These are phyloP conservation scores for Pristionchus arcanus DNA, from an alignment of 2,888 invertebrate genomes.

Conservation along the genomic window DNA sequence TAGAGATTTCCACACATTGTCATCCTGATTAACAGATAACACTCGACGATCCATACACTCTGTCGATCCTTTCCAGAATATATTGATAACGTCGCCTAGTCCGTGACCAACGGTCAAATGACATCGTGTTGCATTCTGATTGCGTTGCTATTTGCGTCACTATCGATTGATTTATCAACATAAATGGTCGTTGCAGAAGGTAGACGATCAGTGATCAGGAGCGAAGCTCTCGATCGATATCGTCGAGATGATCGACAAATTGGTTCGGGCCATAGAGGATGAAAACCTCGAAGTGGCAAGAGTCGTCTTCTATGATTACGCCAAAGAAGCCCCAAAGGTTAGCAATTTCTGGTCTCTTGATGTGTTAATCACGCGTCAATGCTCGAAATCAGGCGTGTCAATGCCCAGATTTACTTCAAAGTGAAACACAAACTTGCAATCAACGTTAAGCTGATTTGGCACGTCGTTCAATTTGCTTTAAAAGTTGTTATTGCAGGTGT, in stretches of 20 bases:
- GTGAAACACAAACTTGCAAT: not conserved
- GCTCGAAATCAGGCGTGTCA: too few species aligned
- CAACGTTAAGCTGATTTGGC: not conserved
- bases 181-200: not conserved
- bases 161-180: not conserved
- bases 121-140: not conserved
- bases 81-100: slow-evolving; percentile 38
- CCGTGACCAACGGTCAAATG: slow-evolving; percentile 33
- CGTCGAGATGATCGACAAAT: slow-evolving; percentile 66
- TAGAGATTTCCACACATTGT: slow-evolving; percentile 27
- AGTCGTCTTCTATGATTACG: slow-evolving; percentile 74
- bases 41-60: slow-evolving; percentile 22
- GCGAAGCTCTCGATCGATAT: slow-evolving; percentile 10
- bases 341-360: not conserved
- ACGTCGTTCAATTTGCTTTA: not conserved
- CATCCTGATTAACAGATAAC: slow-evolving; percentile 48
- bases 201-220: not conserved
- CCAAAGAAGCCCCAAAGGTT: slow-evolving; percentile 63
- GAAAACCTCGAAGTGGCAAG: slow-evolving; percentile 71
- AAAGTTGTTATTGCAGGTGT: slow-evolving; percentile 24
- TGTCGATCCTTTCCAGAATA: slow-evolving; percentile 30
- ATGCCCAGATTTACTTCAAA: not conserved
- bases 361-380: not conserved
- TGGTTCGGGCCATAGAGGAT: slow-evolving; percentile 71
- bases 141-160: not conserved